These are phyloP conservation scores for Oplegnathus fasciatus DNA, from an alignment of 2,113 vertebrate species.

Conservation along the genomic window DNA sequence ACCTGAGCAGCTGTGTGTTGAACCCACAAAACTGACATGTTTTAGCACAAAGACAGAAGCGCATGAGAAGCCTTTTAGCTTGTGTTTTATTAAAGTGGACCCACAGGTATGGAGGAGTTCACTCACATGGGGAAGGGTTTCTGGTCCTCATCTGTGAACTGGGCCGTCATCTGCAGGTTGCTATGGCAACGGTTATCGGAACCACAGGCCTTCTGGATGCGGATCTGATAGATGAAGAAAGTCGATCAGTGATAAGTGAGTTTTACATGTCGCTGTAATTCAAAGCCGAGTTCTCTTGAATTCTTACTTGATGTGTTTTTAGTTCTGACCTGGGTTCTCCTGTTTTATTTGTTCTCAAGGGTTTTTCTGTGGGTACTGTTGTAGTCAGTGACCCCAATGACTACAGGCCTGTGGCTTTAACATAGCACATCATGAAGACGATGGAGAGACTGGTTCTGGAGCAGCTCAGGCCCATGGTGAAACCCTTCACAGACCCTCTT, in stretches of 20 bases:
- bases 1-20: too few relatives aligned
- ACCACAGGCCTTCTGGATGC: conserved; percentile 94
- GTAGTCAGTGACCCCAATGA: too few relatives aligned
- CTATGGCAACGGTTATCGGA: conserved; percentile 91
- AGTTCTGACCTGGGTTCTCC: neutral
- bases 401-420: too few relatives aligned
- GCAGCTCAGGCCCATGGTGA: too few relatives aligned
- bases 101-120: neutral
- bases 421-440: too few relatives aligned
- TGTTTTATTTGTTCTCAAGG: neutral
- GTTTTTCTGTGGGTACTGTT: too few relatives aligned
- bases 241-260: too few relatives aligned
- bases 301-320: too few relatives aligned
- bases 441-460: too few relatives aligned
- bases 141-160: conserved; percentile 84
- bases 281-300: neutral
- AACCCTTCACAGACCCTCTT: too few relatives aligned
- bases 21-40: too few relatives aligned
- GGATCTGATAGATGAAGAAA: conserved; percentile 81
- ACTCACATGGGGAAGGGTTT: conserved; percentile 81
- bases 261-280: too few relatives aligned
- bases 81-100: neutral
- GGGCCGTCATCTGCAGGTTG: conserved; percentile 90
- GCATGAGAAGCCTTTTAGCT: neutral
- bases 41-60: neutral